Conservation (phyloP, 2,113 vertebrate genomes). For the Rynchops niger region DNA sequence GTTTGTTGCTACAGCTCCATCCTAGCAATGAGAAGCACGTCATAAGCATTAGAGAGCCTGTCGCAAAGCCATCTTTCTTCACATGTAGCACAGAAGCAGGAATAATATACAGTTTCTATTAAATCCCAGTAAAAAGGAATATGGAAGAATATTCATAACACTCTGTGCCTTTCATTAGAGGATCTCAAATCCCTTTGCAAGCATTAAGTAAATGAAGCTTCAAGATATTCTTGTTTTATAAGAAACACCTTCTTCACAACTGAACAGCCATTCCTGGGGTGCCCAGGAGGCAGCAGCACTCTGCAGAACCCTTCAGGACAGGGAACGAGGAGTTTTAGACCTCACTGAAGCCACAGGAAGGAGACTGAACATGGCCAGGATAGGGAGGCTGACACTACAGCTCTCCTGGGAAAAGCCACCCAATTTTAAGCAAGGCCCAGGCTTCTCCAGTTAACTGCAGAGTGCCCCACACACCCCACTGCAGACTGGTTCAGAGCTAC, state of each 20-base stretch:
- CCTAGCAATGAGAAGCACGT: not conserved
- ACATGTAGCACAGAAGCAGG: not conserved
- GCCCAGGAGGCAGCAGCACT: not conserved
- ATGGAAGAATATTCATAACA: conserved; percentile 15
- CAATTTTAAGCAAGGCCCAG: not conserved
- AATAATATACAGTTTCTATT: conserved; percentile 42
- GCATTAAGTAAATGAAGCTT: conserved; percentile 52
- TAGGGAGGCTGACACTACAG: not conserved
- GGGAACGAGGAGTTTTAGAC: not conserved
- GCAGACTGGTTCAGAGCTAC: not conserved
- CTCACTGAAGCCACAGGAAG: not conserved
- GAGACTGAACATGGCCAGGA: not conserved
- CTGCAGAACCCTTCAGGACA: not conserved
- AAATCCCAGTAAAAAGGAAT: conserved; percentile 21
- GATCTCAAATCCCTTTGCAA: conserved; percentile 27
- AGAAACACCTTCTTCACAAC: not conserved
- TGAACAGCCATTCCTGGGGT: not conserved
- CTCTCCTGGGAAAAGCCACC: not conserved
- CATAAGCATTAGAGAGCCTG: not conserved
- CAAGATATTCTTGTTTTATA: not conserved
- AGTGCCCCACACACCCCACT: not conserved
- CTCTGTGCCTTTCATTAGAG: not conserved
- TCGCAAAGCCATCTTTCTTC: not conserved
- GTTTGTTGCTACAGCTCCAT: not conserved
- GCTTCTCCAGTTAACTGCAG: not conserved